Evolutionary conservation across 2,888 invertebrate genomes (phyloP).

Genomic region (Andrena fulva): DNA sequence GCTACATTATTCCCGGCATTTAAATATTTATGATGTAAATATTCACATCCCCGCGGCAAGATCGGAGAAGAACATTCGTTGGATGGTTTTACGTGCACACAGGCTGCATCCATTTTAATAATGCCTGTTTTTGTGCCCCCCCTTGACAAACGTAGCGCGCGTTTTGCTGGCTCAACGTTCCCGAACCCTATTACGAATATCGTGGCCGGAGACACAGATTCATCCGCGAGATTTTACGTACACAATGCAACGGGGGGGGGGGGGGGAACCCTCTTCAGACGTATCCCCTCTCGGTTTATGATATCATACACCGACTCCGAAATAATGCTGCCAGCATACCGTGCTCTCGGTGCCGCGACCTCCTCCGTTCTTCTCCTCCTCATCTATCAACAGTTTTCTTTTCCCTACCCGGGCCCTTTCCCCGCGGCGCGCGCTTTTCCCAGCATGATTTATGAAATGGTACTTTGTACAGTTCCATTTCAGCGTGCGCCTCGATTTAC

Average conservation of each 20-base stretch:
- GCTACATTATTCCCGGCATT: too few relatives aligned
- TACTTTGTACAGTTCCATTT: conserved; percentile 81
- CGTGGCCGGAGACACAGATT: conserved; percentile 29
- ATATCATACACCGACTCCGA: conserved; percentile 77
- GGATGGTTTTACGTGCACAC: too few relatives aligned
- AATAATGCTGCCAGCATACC: conserved; percentile 74
- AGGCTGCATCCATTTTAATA: too few relatives aligned
- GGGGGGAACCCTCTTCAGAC: conserved; percentile 28
- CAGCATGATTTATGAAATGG: conserved; percentile 80
- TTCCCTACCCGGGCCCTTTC: conserved; percentile 64
- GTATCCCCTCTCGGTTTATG: conserved; percentile 70
- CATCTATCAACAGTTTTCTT: conserved; percentile 81
- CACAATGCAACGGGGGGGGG: conserved; percentile 12
- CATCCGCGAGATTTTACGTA: conserved; percentile 29
- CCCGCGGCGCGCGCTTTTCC: conserved; percentile 66
- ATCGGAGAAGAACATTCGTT: too few relatives aligned
- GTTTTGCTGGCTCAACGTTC: not conserved
- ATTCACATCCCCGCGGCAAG: too few relatives aligned
- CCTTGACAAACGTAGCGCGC: not conserved
- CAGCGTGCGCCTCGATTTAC: conserved; percentile 77
- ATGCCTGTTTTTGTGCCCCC: too few relatives aligned
- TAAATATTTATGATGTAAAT: too few relatives aligned
- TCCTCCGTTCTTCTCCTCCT: conserved; percentile 68
- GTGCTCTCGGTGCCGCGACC: conserved; percentile 57
- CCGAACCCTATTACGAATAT: not conserved